phyloP scores from a whole-genome alignment of 2,113 vertebrate species.

The Lutjanus erythropterus region DNA sequence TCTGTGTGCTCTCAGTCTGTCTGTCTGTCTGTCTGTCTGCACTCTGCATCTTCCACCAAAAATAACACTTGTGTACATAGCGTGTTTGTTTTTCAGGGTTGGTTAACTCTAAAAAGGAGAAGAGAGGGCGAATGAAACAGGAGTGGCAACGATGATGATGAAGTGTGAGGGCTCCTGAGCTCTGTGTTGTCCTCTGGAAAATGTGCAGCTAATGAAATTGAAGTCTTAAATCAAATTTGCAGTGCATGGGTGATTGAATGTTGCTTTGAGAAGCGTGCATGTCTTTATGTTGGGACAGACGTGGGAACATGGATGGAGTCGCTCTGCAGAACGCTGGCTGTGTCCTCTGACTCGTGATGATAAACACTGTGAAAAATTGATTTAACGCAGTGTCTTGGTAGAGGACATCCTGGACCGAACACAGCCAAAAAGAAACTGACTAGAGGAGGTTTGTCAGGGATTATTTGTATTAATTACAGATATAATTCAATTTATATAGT shows the following conservation, averaged over 20 bases:
- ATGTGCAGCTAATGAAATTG: constrained; percentile 65
- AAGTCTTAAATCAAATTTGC: constrained; percentile 71
- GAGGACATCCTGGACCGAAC: constrained; percentile 32
- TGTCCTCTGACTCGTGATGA: constrained; percentile 50
- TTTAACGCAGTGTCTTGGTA: constrained; percentile 31
- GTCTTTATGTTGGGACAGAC: constrained; percentile 31
- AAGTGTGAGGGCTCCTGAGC: constrained; percentile 40
- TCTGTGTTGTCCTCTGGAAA: constrained; percentile 43
- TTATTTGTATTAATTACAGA: constrained; percentile 3
- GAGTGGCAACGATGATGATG: constrained; percentile 39
- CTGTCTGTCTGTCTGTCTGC: constrained; percentile 19
- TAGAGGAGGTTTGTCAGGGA: not conserved
- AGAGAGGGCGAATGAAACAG: constrained; percentile 47
- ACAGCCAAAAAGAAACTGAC: constrained; percentile 7
- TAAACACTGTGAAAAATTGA: constrained; percentile 42
- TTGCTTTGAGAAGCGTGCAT: constrained; percentile 49
- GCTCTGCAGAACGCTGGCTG: not conserved
- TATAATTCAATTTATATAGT: not conserved
- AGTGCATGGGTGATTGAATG: constrained; percentile 52
- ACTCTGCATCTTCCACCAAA: constrained; percentile 47
- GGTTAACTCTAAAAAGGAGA: constrained; percentile 45
- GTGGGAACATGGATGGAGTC: constrained; percentile 25
- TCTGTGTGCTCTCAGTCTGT: constrained; percentile 14
- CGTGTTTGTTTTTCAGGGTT: constrained; percentile 58
- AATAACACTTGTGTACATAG: constrained; percentile 48